Base-by-base conservation (phyloP, 1,140 invertebrate genomes). In the Brachionus sp. region DNA sequence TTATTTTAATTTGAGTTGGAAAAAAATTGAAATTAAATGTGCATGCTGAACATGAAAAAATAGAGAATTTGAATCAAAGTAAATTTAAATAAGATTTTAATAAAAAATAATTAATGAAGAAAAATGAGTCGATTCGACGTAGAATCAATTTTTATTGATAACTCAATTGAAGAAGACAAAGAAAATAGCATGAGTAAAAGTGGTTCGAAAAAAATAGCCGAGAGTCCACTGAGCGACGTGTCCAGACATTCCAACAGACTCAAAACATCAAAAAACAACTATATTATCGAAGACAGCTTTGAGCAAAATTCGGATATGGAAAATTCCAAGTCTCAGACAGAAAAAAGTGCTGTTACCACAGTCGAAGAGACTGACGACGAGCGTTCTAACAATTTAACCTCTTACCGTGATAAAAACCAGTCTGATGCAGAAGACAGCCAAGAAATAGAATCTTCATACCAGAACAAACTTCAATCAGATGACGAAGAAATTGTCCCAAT, bases 131-230 rank as follows among this genome's bases (percentile, higher is more conserved):
- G 66, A 5, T 70, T 37, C 7, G 66, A 39, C 16, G 66, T 19
- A 39, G 35, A 70, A 39, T 70, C 66, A 19, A 70, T 70, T 70
- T 70, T 70, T 70, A 3, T 70, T n/a, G 19, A 70, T 13, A 33
- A 70, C 9, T 70, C 66, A 70, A 70, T 70, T 2, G 66, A 70
- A n/a, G 66, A 70, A 13, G 35, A 70, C 16, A 70, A 70, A 70
- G 66, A 70, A 39, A 70, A 70, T 70, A 70, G 35, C 37, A 39
- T 57, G 5, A 25, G 50, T n/a, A 23, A 57, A 6, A 7, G 19
- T 23, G 1, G 6, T 1, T 39, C 0, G 37, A 70, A 70, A 12
- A 66, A 66, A 10, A 23, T 57, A 25, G 16, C 33, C 5, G 35
- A 39, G n/a, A 70, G 66, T 13, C 66, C 66, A 0, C n/a, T 70